phyloP scores from a whole-genome alignment of 2,113 vertebrate genomes.

The Cyphotilapia sp. region DNA sequence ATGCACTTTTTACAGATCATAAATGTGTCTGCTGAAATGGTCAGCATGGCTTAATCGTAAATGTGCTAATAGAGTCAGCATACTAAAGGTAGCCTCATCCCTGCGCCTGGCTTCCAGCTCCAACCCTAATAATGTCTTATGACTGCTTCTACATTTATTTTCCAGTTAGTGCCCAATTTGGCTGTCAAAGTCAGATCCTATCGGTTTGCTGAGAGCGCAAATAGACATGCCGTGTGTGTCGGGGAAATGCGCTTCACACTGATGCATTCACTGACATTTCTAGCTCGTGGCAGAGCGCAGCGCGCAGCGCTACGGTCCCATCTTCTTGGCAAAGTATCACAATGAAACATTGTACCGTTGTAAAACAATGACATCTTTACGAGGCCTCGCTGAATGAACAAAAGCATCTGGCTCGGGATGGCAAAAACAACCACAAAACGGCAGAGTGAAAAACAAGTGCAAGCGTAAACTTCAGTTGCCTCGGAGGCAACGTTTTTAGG shows the following conservation, averaged over 20 bases:
- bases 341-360: conserved; percentile 54
- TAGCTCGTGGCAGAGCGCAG: not conserved
- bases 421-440: conserved; percentile 52
- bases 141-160: conserved; percentile 55
- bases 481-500: not conserved
- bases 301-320: not conserved
- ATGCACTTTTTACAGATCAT: not conserved
- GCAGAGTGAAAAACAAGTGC: conserved; percentile 36
- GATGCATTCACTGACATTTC: conserved; percentile 35
- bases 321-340: conserved; percentile 42
- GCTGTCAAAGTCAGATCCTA: conserved; percentile 36
- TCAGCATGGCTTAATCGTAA: not conserved
- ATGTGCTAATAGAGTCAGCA: not conserved
- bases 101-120: not conserved
- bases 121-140: conserved; percentile 35
- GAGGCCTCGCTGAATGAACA: conserved; percentile 59
- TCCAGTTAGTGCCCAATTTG: conserved; percentile 55
- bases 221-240: conserved; percentile 3
- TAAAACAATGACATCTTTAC: conserved; percentile 65
- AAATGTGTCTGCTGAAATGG: not conserved
- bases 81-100: not conserved
- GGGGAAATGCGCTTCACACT: conserved; percentile 17
- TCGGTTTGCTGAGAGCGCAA: conserved; percentile 36
- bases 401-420: conserved; percentile 49
- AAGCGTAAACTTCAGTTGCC: conserved; percentile 14